phyloP scores from a whole-genome alignment of 2,113 vertebrate genomes.

The Eolophus roseicapilla region DNA sequence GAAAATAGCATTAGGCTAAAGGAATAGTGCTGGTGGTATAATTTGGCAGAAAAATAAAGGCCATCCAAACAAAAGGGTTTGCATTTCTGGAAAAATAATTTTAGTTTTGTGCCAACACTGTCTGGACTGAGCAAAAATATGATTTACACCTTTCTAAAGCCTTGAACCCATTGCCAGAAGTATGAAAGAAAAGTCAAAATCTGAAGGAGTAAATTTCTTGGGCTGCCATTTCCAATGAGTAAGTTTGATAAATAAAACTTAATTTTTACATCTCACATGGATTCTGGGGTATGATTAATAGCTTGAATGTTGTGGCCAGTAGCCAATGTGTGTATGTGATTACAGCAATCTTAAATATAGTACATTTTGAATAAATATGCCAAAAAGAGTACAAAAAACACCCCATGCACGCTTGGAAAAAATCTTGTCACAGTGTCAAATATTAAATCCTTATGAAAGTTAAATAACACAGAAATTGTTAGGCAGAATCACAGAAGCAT shows the following conservation, averaged over 20 bases:
- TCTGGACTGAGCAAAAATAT: slow-evolving; percentile 44
- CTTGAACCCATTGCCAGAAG: slow-evolving; percentile 43
- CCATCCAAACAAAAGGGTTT: slow-evolving; percentile 47
- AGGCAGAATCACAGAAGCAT: not conserved
- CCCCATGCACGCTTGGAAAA: slow-evolving; percentile 20
- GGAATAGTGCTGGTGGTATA: slow-evolving; percentile 45
- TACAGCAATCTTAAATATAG: slow-evolving; percentile 53
- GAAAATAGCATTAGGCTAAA: slow-evolving; percentile 49
- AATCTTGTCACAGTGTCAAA: slow-evolving; percentile 44
- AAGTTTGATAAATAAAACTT: slow-evolving; percentile 62
- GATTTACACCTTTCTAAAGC: slow-evolving; percentile 70
- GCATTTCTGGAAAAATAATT: slow-evolving; percentile 57
- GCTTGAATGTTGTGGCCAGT: slow-evolving; percentile 28
- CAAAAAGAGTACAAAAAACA: slow-evolving; percentile 37
- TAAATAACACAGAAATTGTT: slow-evolving; percentile 12
- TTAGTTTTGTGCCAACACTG: slow-evolving; percentile 47
- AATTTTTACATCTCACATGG: slow-evolving; percentile 66
- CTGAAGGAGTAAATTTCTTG: slow-evolving; percentile 15
- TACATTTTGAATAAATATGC: slow-evolving; percentile 50
- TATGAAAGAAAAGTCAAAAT: slow-evolving; percentile 36
- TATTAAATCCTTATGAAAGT: slow-evolving; percentile 58
- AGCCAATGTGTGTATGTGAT: slow-evolving; percentile 57
- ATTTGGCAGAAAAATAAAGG: slow-evolving; percentile 68
- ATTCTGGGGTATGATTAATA: slow-evolving; percentile 49
- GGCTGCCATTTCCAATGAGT: slow-evolving; percentile 48